Base-by-base conservation (phyloP, 1,140 invertebrate genomes). In the Tenebrio molitor region DNA sequence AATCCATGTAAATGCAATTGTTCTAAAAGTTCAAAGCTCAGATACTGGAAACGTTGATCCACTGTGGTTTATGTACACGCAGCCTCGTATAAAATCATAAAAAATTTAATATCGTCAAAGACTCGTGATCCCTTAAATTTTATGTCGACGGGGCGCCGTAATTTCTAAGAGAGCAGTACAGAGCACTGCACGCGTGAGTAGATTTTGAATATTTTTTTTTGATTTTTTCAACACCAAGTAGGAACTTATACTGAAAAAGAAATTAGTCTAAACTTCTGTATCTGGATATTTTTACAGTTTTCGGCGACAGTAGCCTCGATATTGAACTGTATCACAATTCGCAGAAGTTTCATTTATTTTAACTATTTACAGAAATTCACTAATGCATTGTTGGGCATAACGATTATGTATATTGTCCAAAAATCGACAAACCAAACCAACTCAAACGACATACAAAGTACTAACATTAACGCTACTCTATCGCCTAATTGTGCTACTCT, bases 341-440 rank as follows among this genome's bases (percentile, higher is more conserved):
- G 50, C 50, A 58, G 50, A 58, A 58, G 50, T 58, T 53, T 15
- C 7, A 21, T 7, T 53, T 58, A 58, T 6, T 17, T 50, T 21
- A 50, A 17, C 50, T 58, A 58, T 58, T 58, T 58, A 58, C 50
- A 58, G 23, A 58, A 58, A 58, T 58, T 58, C 50, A 58, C 50
- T 58, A 58, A 58, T 58, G 50, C 50, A 58, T 58, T 58, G 50
- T 8, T 58, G 50, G 50, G 50, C 50, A 58, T 58, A 53, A 53
- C 46, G 46, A 21, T 29, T 29, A 29, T 29, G 25, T 29, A 29
- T 53, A 33, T 58, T 58, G 50, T 58, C 50, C 21, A 58, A 58
- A n/a, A n/a, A 58, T 25, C 14, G 14, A 29, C 4, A 58, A 58
- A 58, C 14, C 10, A 50, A 50, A 33, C 36, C 50, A 58, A 58